Evolutionary conservation across 2,797 vertebrate species (phyloP).

Genomic region (Etheostoma nigrum): DNA sequence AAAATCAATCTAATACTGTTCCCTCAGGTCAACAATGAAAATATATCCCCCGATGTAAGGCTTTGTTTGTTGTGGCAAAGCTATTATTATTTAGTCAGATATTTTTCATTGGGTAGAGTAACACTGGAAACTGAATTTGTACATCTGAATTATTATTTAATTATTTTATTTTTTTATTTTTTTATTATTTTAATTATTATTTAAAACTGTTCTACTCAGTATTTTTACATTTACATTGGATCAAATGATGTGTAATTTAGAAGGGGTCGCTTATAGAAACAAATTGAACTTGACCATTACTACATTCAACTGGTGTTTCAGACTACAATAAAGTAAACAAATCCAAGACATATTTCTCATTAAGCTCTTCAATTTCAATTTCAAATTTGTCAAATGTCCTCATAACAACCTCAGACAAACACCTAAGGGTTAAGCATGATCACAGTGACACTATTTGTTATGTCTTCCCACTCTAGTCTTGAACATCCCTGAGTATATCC

Average conservation of each 20-base stretch:
- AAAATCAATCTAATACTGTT: no score
- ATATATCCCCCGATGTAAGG: no score
- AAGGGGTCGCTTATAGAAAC: not conserved
- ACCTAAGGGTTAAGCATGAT: not conserved
- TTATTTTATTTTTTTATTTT: no score
- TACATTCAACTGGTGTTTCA: not conserved
- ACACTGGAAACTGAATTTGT: not conserved
- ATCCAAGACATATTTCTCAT: not conserved
- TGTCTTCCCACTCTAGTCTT: not conserved
- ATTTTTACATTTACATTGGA: not conserved
- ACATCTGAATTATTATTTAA: not conserved
- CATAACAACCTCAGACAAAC: not conserved
- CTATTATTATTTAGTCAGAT: not conserved
- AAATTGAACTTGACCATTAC: not conserved
- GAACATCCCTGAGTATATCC: constrained; percentile 9
- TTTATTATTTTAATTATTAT: not conserved
- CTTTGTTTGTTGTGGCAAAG: not conserved
- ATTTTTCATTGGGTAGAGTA: not conserved
- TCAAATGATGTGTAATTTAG: not conserved
- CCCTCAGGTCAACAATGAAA: no score
- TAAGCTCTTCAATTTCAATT: not conserved
- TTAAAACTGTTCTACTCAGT: not conserved
- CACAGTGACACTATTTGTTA: not conserved
- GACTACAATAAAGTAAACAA: not conserved
- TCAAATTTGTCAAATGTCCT: not conserved